A percentile compares a stretch with the other conserved stretches of the same genome.
These are phyloP conservation scores for Propithecus perrieri DNA, from an alignment of 2,797 vertebrate species.

Conservation along the genomic window DNA sequence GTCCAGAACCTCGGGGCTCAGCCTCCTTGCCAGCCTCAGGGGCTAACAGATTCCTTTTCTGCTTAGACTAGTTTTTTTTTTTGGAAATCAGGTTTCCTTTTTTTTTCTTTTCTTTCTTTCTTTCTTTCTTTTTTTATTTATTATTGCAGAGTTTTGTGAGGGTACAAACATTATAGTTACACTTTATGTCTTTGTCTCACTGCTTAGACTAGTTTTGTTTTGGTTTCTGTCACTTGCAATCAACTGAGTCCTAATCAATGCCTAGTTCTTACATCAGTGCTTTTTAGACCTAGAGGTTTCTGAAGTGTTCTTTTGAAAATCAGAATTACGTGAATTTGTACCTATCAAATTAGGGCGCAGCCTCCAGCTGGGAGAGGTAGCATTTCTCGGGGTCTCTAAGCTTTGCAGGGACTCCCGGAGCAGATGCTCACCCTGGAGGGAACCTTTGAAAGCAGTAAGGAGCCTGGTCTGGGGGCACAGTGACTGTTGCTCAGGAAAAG, in stretches of 20 bases:
- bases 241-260: background rate
- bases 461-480: background rate
- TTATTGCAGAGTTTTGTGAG: too few species aligned
- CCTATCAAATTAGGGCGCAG: background rate
- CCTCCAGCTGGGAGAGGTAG: background rate
- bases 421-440: background rate
- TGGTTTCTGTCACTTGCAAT: background rate
- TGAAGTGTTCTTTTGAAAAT: background rate
- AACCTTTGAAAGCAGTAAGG: background rate
- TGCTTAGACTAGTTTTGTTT: slow-evolving; percentile 12
- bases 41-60: background rate
- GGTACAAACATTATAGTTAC: too few species aligned
- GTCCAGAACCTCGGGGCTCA: background rate
- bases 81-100: too few species aligned
- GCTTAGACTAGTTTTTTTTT: background rate
- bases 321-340: background rate
- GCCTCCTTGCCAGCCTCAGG: background rate
- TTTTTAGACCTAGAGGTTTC: background rate
- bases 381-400: background rate
- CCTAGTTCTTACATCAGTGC: background rate
- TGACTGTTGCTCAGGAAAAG: background rate
- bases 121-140: too few species aligned
- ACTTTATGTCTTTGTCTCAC: too few species aligned
- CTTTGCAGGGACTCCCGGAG: background rate
- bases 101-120: too few species aligned